A percentile compares a stretch with the other conserved stretches of the same genome.
Conservation (phyloP, 1,140 invertebrate species). For the Micrasema minimum region DNA sequence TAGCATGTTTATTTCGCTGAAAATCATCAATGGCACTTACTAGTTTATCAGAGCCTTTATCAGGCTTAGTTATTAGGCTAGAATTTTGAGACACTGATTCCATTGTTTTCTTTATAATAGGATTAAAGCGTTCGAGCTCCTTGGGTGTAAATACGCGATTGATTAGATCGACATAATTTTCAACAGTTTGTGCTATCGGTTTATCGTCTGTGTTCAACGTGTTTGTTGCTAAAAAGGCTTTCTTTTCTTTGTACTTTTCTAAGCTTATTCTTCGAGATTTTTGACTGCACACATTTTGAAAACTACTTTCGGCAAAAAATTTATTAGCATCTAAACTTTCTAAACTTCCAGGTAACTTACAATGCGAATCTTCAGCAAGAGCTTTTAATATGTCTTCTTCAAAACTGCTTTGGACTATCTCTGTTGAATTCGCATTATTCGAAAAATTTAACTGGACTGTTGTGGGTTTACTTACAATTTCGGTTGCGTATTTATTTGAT, state of each 20-base stretch:
- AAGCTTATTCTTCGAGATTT: conserved; percentile 64
- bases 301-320: conserved; percentile 51
- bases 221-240: neutral
- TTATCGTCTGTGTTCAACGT: conserved; percentile 2
- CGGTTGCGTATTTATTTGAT: neutral
- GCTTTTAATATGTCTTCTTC: conserved; percentile 66
- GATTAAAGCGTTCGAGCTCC: conserved; percentile 71
- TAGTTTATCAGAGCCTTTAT: too few species aligned
- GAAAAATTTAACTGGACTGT: too few species aligned
- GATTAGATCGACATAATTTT: conserved; percentile 58
- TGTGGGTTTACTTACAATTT: neutral
- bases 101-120: conserved; percentile 56
- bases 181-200: conserved; percentile 30
- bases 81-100: neutral
- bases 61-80: too few species aligned
- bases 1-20: too few species aligned
- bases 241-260: conserved; percentile 63
- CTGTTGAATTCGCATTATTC: too few species aligned
- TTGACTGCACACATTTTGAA: conserved; percentile 54
- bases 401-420: conserved; percentile 8
- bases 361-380: conserved; percentile 57
- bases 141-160: conserved; percentile 64
- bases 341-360: conserved; percentile 4
- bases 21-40: too few species aligned
- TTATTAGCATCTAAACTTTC: conserved; percentile 55